Conservation (phyloP, 1,140 invertebrate species). For the Cotesia chilonis region DNA sequence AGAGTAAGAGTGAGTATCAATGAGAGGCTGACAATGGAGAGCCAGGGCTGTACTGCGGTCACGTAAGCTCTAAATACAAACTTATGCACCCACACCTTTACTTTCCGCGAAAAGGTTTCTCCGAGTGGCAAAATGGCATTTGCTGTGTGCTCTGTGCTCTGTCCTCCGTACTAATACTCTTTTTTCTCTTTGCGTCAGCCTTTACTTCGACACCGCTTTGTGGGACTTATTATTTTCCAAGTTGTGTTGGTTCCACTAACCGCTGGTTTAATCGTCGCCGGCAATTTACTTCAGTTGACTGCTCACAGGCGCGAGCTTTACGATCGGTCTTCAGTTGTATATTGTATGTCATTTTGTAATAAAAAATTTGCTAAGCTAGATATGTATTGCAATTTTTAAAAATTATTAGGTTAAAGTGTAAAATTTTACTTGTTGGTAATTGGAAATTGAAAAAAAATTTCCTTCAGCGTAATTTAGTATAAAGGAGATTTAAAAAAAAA, state of each 20-base stretch:
- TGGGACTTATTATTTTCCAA: slow-evolving; percentile 9
- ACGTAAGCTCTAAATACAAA: slow-evolving; percentile 16
- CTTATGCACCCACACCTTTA: slow-evolving; percentile 2
- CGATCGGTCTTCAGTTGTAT: slow-evolving; percentile 9
- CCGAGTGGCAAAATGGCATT: no score
- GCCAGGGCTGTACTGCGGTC: slow-evolving; percentile 20
- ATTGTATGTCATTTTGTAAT: no score
- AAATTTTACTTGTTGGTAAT: no score
- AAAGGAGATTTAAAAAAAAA: slow-evolving; percentile 1
- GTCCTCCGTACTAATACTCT: no score
- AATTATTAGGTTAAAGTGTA: no score
- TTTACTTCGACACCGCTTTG: not conserved
- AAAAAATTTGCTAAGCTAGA: no score
- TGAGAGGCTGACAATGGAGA: slow-evolving; percentile 8
- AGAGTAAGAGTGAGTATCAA: not conserved
- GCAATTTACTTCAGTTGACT: slow-evolving; percentile 9
- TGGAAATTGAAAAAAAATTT: no score
- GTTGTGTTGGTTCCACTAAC: no score
- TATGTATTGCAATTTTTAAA: no score
- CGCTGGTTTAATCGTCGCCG: no score
- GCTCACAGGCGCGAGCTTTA: slow-evolving; percentile 23
- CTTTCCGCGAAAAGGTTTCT: not conserved
- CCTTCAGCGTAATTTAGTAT: not conserved
- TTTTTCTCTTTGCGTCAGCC: no score
- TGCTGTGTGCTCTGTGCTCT: no score